Conservation (phyloP, 2,113 vertebrate species). For the Corythornis madagascariensis region DNA sequence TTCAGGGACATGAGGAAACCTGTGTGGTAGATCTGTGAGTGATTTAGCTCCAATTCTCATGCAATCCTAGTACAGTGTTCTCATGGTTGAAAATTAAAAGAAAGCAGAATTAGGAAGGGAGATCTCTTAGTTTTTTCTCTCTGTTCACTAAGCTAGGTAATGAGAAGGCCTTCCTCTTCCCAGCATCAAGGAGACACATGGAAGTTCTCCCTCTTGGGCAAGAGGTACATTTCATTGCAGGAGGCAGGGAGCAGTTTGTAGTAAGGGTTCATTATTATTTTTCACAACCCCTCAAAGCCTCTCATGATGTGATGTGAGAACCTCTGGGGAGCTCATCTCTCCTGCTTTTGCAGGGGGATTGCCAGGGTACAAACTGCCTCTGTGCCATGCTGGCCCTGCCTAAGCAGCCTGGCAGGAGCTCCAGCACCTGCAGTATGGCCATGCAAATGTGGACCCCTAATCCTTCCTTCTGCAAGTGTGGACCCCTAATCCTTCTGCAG, state of each 20-base stretch:
- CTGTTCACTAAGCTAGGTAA: neutral
- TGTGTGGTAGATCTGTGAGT: neutral
- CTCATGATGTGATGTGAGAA: neutral
- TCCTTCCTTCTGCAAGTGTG: neutral
- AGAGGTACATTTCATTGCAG: neutral
- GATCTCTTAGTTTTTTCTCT: neutral
- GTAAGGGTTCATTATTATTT: neutral
- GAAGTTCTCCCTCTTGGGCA: neutral
- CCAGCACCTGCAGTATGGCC: neutral
- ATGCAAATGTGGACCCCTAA: neutral
- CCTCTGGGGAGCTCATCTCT: neutral
- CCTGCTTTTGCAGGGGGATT: neutral
- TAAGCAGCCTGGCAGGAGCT: neutral
- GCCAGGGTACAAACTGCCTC: neutral
- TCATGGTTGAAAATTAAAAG: neutral
- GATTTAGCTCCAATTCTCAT: neutral
- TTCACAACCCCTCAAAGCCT: neutral
- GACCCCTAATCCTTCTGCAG: neutral
- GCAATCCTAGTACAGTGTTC: neutral
- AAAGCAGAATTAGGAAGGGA: neutral
- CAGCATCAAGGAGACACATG: neutral
- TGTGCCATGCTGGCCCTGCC: neutral
- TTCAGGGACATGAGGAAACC: neutral
- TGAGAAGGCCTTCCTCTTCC: neutral
- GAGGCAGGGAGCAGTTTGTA: neutral